Evolutionary conservation across 2,113 vertebrate genomes (phyloP).

Genomic region (Origma solitaria): DNA sequence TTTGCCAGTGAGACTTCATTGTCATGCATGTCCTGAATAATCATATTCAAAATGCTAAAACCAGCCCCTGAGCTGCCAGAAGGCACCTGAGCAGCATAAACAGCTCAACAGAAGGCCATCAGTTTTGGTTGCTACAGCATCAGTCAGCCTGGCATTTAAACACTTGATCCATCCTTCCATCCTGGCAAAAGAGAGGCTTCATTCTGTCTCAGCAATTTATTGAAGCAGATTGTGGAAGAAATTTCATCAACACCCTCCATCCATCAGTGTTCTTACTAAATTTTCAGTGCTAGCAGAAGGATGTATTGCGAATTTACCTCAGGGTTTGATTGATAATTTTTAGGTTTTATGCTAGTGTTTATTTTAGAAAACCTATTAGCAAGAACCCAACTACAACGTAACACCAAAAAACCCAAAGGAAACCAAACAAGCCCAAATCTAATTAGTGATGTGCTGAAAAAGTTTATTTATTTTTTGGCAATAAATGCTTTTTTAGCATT

Average conservation of each 20-base stretch:
- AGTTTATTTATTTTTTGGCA: constrained; percentile 10
- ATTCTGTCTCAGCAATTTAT: neutral
- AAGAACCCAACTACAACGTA: neutral
- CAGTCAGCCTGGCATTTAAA: neutral
- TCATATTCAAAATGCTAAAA: neutral
- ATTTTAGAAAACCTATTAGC: neutral
- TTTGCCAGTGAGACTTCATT: neutral
- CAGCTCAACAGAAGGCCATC: neutral
- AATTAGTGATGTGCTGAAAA: neutral
- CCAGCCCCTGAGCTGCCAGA: neutral
- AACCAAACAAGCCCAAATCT: neutral
- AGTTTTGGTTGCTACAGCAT: neutral
- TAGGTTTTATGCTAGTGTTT: neutral
- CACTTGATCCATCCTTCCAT: neutral
- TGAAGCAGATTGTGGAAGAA: neutral
- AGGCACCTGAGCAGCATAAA: neutral
- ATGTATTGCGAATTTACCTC: neutral
- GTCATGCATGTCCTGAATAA: neutral
- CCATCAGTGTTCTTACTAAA: neutral
- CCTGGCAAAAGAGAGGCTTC: neutral
- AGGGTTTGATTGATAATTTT: neutral
- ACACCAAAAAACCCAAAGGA: neutral
- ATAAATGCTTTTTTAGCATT: neutral
- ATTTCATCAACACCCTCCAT: neutral
- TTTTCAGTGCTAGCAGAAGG: neutral